Base-by-base conservation (phyloP, 1,140 invertebrate genomes). In the Hormaphis cornu region DNA sequence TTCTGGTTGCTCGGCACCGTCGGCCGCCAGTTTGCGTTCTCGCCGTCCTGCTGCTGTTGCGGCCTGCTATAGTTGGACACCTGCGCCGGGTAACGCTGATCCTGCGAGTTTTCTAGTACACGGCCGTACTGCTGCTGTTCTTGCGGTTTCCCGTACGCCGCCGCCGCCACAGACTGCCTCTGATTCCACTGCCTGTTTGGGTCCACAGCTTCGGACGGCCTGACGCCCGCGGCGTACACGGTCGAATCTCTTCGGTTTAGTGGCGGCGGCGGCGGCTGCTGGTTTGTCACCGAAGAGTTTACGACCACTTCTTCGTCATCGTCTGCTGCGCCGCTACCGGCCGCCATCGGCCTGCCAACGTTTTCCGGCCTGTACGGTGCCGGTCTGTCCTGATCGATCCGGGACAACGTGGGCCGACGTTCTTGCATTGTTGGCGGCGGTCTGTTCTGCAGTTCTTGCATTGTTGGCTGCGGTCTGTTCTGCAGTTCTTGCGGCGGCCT, bases 101-200 rank as follows among this genome's bases (percentile, higher is more conserved):
- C 22, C 8, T 16, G 16, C n/a, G 53, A 56, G 5, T 4, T 4
- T 33, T 33, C 5, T 56, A 28, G 59, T 18, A n/a, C n/a, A n/a
- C 59, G 24, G 16, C 24, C n/a, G 20, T 26, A 61, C 2, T 46
- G 58, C n/a, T 61, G 58, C 10, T 26, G 40, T 1, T 1, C n/a
- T 14, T 30, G 26, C 4, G 40, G 58, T 20, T 42, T 42, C 0
- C 18, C 18, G n/a, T 46, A 46, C 24, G 42, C 9, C 3, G n/a
- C 6, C 6, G 28, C 2, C 5, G 14, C 24, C 9, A 3, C 35
- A 2, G 16, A 16, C 1, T 10, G 18, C 16, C 7, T 46, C 18
- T 46, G 59, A n/a, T n/a, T n/a, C 59, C 59, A 63, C 28, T 63
- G 59, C 12, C 44, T 63, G 24, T 44, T 48, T 5, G 40, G 40